Conservation (phyloP, 2,888 invertebrate genomes). For the Phyllotreta cruciferae region DNA sequence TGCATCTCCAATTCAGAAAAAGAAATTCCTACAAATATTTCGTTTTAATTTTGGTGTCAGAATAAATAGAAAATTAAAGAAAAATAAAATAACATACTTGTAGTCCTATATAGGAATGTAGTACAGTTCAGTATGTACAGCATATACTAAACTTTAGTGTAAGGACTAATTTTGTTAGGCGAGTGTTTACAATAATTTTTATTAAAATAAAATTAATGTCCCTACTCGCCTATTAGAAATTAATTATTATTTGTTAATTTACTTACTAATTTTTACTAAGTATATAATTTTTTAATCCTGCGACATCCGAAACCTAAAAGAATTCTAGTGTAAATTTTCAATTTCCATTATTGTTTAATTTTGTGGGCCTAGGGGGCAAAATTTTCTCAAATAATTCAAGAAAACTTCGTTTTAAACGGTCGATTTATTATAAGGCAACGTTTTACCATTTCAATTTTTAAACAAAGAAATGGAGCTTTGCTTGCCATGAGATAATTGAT, state of each 20-base stretch:
- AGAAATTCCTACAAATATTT: too few relatives aligned
- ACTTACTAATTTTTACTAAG: too few relatives aligned
- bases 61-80: too few relatives aligned
- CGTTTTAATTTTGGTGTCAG: too few relatives aligned
- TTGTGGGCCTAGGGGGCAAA: too few relatives aligned
- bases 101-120: slow-evolving; percentile 3
- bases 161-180: slow-evolving; percentile 14
- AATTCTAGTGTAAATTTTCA: too few relatives aligned
- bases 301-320: too few relatives aligned
- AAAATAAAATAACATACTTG: background rate
- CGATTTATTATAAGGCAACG: slow-evolving; percentile 2
- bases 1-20: too few relatives aligned
- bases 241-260: too few relatives aligned
- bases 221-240: slow-evolving; percentile 9
- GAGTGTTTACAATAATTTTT: slow-evolving; percentile 13
- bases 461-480: background rate
- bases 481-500: background rate
- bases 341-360: too few relatives aligned
- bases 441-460: slow-evolving; percentile 5
- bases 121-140: background rate
- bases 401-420: background rate
- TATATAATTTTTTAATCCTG: too few relatives aligned
- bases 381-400: background rate
- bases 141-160: background rate
- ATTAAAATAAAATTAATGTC: slow-evolving; percentile 15